Conservation (phyloP, 2,797 vertebrate species). For the Alauda arvensis region DNA sequence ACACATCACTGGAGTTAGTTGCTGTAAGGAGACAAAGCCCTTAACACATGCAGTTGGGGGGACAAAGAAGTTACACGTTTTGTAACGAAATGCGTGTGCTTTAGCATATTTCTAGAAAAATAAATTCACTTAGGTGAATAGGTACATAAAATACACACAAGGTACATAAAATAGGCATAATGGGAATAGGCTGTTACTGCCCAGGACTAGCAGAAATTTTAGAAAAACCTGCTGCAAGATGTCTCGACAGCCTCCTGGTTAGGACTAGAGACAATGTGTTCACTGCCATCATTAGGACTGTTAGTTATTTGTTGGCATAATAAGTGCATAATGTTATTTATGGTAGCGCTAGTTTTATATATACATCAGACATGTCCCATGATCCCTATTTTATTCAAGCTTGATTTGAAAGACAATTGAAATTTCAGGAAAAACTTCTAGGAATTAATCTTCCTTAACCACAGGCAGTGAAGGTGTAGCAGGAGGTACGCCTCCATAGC, state of each 20-base stretch:
- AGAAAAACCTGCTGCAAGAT: neutral
- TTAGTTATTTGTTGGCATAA: neutral
- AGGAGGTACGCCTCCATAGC: neutral
- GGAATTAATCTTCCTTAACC: constrained; percentile 17
- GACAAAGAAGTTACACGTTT: neutral
- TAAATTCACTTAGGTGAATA: neutral
- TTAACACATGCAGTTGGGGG: neutral
- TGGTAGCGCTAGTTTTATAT: neutral
- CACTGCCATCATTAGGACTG: neutral
- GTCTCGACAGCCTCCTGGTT: neutral
- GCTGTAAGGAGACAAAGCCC: neutral
- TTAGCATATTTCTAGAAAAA: neutral
- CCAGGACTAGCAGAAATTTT: neutral
- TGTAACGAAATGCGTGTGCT: neutral
- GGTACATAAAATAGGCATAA: neutral
- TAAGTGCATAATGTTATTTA: neutral
- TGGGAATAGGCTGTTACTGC: neutral
- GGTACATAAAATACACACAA: neutral
- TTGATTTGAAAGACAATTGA: constrained; percentile 21
- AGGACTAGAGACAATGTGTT: neutral
- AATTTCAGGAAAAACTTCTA: constrained; percentile 32
- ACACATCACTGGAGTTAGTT: neutral
- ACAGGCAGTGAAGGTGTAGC: neutral
- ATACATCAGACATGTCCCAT: neutral
- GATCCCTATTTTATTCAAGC: constrained; percentile 1